These are phyloP conservation scores for Porites lobata DNA, from an alignment of 92 coral and sea anemone genomes.

Conservation along the genomic window DNA sequence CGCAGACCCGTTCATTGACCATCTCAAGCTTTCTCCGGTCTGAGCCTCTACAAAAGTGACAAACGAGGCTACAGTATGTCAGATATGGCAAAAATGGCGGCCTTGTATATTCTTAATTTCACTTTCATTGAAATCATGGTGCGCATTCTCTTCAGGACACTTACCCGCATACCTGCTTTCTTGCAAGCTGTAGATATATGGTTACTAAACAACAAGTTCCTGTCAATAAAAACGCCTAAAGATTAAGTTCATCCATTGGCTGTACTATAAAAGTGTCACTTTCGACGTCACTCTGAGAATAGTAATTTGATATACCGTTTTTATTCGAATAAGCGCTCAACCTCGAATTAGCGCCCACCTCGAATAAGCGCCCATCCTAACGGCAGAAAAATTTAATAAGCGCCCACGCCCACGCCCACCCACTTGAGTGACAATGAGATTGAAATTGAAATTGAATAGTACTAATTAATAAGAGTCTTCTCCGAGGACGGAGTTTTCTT, in stretches of 20 bases:
- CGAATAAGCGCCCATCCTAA: too few relatives aligned
- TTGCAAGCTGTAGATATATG: conserved; percentile 22
- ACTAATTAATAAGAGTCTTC: too few relatives aligned
- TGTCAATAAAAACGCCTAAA: conserved; percentile 33
- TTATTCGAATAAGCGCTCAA: too few relatives aligned
- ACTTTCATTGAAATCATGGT: too few relatives aligned
- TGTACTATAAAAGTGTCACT: conserved; percentile 10
- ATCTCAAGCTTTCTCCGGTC: conserved; percentile 41
- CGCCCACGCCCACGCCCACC: too few relatives aligned
- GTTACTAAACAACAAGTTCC: not conserved
- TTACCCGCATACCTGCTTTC: conserved; percentile 45
- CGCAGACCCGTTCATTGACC: conserved; percentile 17
- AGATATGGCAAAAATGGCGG: conserved; percentile 30
- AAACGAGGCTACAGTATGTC: conserved; percentile 22
- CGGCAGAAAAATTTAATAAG: too few relatives aligned
- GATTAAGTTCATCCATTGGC: too few relatives aligned
- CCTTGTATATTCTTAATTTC: conserved; percentile 17
- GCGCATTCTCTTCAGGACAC: conserved; percentile 1
- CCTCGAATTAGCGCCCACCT: too few relatives aligned
- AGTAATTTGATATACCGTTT: not conserved
- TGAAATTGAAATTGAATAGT: too few relatives aligned
- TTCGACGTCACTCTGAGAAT: conserved; percentile 13
- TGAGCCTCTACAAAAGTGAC: too few relatives aligned
- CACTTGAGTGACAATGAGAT: too few relatives aligned
- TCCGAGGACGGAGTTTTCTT: too few relatives aligned